These are phyloP conservation scores for Epicauta chinensis DNA, from an alignment of 1,140 invertebrate genomes.

Conservation along the genomic window DNA sequence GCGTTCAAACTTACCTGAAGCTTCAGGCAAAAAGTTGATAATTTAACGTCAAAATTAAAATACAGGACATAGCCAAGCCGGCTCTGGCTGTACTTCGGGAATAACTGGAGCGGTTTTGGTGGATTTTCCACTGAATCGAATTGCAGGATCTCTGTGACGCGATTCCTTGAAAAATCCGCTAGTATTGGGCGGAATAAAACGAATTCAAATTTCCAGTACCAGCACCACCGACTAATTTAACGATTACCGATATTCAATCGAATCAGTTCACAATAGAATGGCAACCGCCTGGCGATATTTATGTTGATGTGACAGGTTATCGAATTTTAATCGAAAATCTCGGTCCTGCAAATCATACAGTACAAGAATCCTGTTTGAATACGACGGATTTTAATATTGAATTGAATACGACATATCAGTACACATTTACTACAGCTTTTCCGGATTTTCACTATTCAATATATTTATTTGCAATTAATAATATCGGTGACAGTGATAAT, in stretches of 20 bases:
- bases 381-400: not conserved
- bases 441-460: slow-evolving; percentile 4
- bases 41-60: no score
- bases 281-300: slow-evolving; percentile 16
- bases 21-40: no score
- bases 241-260: not conserved
- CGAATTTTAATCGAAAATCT: slow-evolving; percentile 6
- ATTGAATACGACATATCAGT: not conserved
- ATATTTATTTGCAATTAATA: not conserved
- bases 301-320: slow-evolving; percentile 18
- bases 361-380: not conserved
- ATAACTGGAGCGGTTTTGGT: no score
- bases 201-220: no score
- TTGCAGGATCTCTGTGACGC: no score
- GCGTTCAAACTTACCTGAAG: no score
- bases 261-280: slow-evolving; percentile 17
- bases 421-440: slow-evolving; percentile 1
- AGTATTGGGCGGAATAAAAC: no score
- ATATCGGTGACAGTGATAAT: slow-evolving; percentile 2
- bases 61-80: no score
- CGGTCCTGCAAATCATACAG: not conserved
- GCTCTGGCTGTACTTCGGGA: no score
- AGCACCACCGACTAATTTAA: no score
- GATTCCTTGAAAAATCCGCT: no score
- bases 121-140: no score